Evolutionary conservation across 2,797 vertebrate genomes (phyloP).

Genomic region (Mergus octosetaceus): DNA sequence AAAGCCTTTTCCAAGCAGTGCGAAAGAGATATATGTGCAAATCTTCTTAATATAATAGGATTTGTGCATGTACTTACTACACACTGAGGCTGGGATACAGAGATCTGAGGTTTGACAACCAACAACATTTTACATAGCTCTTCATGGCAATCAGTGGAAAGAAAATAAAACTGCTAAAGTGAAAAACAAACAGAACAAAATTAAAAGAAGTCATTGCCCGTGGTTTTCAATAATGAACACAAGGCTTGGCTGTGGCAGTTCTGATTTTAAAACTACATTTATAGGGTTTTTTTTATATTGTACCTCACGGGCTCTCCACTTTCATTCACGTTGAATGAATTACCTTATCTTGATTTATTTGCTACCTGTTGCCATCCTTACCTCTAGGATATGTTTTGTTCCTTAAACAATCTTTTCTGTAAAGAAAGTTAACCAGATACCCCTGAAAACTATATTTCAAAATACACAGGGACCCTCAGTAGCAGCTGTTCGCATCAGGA

Average conservation of each 20-base stretch:
- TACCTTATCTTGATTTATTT: not conserved
- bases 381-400: not conserved
- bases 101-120: not conserved
- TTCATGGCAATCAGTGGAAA: not conserved
- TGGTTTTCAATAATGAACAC: not conserved
- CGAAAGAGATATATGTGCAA: not conserved
- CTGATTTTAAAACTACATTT: not conserved
- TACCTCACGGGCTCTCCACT: not conserved
- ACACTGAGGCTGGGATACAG: not conserved
- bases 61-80: not conserved
- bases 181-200: not conserved
- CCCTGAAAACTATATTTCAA: not conserved
- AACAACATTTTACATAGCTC: not conserved
- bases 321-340: not conserved
- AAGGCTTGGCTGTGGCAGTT: not conserved
- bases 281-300: not conserved
- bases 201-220: not conserved
- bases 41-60: not conserved
- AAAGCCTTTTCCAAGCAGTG: not conserved
- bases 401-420: not conserved
- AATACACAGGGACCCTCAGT: not conserved
- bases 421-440: not conserved
- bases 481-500: not conserved
- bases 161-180: not conserved
- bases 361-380: not conserved